Evolutionary conservation across 2,888 invertebrate genomes (phyloP).

Genomic region (Hetaerina titia): DNA sequence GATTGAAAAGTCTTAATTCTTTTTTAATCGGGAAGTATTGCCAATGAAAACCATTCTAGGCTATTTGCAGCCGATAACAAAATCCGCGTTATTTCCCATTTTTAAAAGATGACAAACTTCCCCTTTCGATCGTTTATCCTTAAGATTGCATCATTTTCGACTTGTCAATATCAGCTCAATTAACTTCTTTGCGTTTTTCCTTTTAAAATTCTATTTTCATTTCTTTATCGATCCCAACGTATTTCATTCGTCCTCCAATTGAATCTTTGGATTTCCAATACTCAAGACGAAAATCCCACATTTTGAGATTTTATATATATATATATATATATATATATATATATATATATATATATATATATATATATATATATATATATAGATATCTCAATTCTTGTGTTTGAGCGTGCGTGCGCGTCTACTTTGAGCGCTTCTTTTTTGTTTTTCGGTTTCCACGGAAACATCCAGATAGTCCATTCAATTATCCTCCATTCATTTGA

Average conservation of each 20-base stretch:
- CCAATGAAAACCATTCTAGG: not conserved
- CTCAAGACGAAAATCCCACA: not conserved
- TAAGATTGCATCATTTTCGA: not conserved
- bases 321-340: not conserved
- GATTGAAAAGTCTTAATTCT: too few relatives aligned
- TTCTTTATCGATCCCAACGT: not conserved
- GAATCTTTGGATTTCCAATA: conserved; percentile 21
- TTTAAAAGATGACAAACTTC: not conserved
- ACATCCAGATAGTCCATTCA: conserved; percentile 29
- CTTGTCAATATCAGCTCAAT: conserved; percentile 27
- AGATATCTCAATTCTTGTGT: not conserved
- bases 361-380: not conserved
- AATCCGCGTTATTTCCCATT: not conserved
- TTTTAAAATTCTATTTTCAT: conserved; percentile 40
- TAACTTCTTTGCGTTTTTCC: conserved; percentile 19
- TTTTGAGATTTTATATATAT: not conserved
- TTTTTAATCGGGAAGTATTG: too few relatives aligned
- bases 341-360: not conserved
- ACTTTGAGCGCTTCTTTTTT: not conserved
- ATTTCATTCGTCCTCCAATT: conserved; percentile 25
- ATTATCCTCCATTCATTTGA: conserved; percentile 41
- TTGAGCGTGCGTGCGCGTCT: not conserved
- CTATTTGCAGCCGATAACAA: not conserved
- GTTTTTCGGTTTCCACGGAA: conserved; percentile 34
- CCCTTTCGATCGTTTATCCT: not conserved